Percentiles rank a stretch among this genome's conserved stretches.
Conservation (phyloP, 2,113 vertebrate species). For the Crotophaga sulcirostris region DNA sequence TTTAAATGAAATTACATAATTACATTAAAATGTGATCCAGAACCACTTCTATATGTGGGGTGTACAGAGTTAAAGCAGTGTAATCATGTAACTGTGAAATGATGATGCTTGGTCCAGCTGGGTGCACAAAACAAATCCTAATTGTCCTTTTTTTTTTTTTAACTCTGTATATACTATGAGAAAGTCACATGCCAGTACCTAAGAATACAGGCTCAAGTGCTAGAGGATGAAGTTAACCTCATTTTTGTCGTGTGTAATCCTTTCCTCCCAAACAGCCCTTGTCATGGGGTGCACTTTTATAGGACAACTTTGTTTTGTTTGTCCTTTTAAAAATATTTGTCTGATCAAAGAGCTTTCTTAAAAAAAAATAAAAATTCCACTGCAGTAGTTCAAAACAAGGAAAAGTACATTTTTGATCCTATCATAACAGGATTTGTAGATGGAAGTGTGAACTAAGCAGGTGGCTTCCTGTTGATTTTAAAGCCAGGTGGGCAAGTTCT, state of each 20-base stretch:
- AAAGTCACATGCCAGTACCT: background rate
- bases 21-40: background rate
- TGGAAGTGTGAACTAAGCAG: slow-evolving; percentile 48
- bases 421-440: slow-evolving; percentile 55
- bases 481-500: slow-evolving; percentile 56
- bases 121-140: background rate
- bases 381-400: slow-evolving; percentile 49
- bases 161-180: background rate
- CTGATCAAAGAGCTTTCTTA: slow-evolving; percentile 25
- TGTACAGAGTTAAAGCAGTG: background rate
- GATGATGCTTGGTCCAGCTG: background rate
- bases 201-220: background rate
- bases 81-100: background rate
- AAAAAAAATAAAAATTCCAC: background rate
- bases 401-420: slow-evolving; percentile 39
- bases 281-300: background rate
- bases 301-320: slow-evolving; percentile 4
- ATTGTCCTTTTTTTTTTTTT: background rate
- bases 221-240: background rate
- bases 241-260: background rate
- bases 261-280: background rate
- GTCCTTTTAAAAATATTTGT: slow-evolving; percentile 46
- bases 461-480: slow-evolving; percentile 63
- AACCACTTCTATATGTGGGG: accelerated
- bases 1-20: background rate